Conservation (phyloP, 2,113 vertebrate species). For the Siphamia tubifer region DNA sequence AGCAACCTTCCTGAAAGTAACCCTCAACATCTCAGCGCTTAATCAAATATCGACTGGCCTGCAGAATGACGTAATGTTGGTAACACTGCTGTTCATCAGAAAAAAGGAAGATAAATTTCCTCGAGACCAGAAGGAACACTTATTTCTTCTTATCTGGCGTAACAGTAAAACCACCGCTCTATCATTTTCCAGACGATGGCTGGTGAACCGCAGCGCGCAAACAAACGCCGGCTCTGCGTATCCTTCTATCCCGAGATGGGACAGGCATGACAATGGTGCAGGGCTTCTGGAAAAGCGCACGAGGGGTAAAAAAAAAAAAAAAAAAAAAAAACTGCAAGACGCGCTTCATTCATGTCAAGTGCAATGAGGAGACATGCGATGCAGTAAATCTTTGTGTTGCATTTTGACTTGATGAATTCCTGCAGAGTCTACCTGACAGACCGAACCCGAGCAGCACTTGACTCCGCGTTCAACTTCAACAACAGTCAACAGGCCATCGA, state of each 20-base stretch:
- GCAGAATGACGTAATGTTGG: constrained; percentile 94
- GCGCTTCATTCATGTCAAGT: not conserved
- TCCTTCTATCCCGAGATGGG: constrained; percentile 59
- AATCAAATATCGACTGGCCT: constrained; percentile 88
- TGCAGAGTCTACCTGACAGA: constrained; percentile 52
- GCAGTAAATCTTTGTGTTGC: not conserved
- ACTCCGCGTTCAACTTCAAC: constrained; percentile 68
- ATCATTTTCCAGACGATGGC: constrained; percentile 10
- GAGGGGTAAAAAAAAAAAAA: too few relatives aligned
- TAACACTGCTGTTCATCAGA: constrained; percentile 26
- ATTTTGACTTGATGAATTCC: constrained; percentile 19
- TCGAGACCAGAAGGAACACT: not conserved
- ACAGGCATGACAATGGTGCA: constrained; percentile 56
- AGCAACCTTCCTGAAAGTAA: constrained; percentile 80
- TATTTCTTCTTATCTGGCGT: not conserved
- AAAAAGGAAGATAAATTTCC: constrained; percentile 6
- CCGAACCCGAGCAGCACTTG: constrained; percentile 58
- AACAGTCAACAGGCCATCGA: constrained; percentile 43
- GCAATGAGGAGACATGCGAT: not conserved
- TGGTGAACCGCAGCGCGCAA: constrained; percentile 43
- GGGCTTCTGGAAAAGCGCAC: not conserved
- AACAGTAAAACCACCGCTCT: not conserved
- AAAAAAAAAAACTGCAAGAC: not conserved
- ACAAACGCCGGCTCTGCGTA: constrained; percentile 34
- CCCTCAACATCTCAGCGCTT: constrained; percentile 82